These are phyloP conservation scores for Tapirus indicus DNA, from an alignment of 2,797 vertebrate species.

Conservation along the genomic window DNA sequence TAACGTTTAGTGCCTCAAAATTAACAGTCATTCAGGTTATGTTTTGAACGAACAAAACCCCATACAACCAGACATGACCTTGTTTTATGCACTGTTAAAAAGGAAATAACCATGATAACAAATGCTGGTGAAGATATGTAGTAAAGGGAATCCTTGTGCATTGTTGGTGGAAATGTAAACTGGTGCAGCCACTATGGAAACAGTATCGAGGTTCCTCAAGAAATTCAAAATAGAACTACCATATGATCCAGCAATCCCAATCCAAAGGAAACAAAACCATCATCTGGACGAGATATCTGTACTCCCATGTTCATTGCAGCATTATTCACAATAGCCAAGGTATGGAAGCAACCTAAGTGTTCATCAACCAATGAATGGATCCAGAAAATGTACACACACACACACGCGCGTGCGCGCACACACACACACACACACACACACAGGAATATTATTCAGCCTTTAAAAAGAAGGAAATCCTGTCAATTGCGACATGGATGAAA, in stretches of 20 bases:
- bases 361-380: not conserved
- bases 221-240: not conserved
- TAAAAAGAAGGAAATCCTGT: slow-evolving; percentile 1
- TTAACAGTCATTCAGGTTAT: not conserved
- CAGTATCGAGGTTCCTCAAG: not conserved
- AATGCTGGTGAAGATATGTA: not conserved
- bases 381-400: not conserved
- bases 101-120: not conserved
- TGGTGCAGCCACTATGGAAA: not conserved
- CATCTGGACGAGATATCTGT: not conserved
- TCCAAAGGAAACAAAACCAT: not conserved
- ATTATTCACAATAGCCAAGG: not conserved
- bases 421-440: not conserved
- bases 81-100: not conserved
- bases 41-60: not conserved
- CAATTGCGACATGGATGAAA: not conserved
- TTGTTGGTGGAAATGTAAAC: not conserved
- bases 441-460: not conserved
- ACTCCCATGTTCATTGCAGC: not conserved
- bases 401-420: too few relatives aligned
- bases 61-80: not conserved
- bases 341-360: not conserved
- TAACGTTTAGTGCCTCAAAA: not conserved
- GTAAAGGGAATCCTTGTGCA: not conserved
- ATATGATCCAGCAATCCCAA: not conserved